Evolutionary conservation across 2,888 invertebrate species (phyloP), one percentile per base, ranked within the genome.

Genomic region (Drosophila mulleri): DNA sequence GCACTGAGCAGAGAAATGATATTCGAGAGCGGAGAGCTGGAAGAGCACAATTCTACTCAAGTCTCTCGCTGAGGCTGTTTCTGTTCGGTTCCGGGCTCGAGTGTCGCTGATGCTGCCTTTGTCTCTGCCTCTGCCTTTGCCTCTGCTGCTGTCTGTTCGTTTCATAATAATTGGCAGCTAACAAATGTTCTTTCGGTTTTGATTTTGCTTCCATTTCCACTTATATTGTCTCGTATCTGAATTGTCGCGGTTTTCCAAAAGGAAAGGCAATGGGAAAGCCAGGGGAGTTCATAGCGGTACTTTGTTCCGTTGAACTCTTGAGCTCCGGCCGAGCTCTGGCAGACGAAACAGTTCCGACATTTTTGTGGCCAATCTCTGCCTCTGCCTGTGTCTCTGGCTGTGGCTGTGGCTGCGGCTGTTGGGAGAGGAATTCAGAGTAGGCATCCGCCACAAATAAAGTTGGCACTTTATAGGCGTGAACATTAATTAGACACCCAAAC

Each of bases 161-260:
- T 84, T 84, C 84, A 84, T 84, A 84, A 84, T 84, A 84, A 84
- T 84, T 84, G 88, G 88, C 84, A 84, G 85, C 83, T 84, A 82
- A 82, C 85, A 85, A 84, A 84, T 84, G 83, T 84, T 82, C 81
- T 85, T 85, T 84, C 53, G 76, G 76, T 76, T 84, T 84, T 85
- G 83, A 87, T 87, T 75, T 77, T 57, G 60, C 57, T 71, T 69
- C 83, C 58, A 75, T 70, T 69, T 78, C 68, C 41, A 72, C 58
- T 80, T 60, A 58, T 44, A 67, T 39, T 56, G 67, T 58, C 65
- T 61, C 69, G 66, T 63, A 59, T 53, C 56, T 53, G 53, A 72
- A 67, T 48, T 67, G 73, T 73, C 76, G 82, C 78, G 72, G 78
- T 80, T 78, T 76, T 70, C 18, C 42, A 16, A 67, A 42, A 18